Base-by-base conservation (phyloP, 1,140 invertebrate species). In the Aporrectodea caliginosa region DNA sequence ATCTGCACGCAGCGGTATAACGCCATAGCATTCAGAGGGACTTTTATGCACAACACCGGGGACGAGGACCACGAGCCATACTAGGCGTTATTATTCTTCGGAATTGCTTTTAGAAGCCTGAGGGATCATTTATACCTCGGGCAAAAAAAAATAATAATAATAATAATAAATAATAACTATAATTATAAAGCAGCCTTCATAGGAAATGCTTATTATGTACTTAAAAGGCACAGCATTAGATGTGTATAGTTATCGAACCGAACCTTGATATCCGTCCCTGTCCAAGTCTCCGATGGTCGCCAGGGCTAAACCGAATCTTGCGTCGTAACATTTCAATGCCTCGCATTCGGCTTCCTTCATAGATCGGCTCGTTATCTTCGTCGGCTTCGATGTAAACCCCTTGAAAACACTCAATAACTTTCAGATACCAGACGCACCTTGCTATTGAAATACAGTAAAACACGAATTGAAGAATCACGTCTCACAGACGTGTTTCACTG, bases 201-300 rank as follows among this genome's bases (percentile, higher is more conserved):
- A 12, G 6, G 6, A 58, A 22, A 12, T 58, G 43, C 6, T 22
- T 22, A 58, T 6, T 6, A 58, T 12, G 6, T 22, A 58, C 43
- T 58, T 12, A 22, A 12, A 6, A 22, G 22, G 6, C 43, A 58
- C 43, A n/a, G n/a, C n/a, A n/a, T n/a, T 58, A 22, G 43, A 58
- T 58, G 43, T 6, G 6, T 22, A 58, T 22, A 6, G 22, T 12
- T 6, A 12, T 12, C 43, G 6, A 58, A 58, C 43, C 43, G 69
- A 82, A 90, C 89, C 90, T 83, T 89, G 84, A 82, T 84, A 90
- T n/a, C 95, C 95, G 88, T 99, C 97, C 78, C 92, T 92, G 88
- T 99, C 97, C 71, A 98, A 92, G 86, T 99, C 97, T n/a, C 95
- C 95, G 27, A 97, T 88, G 1, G 91, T 92, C 16, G 94, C 91